Evolutionary conservation across 2,797 vertebrate species (phyloP).

Genomic region (Pantherophis vulpinus): DNA sequence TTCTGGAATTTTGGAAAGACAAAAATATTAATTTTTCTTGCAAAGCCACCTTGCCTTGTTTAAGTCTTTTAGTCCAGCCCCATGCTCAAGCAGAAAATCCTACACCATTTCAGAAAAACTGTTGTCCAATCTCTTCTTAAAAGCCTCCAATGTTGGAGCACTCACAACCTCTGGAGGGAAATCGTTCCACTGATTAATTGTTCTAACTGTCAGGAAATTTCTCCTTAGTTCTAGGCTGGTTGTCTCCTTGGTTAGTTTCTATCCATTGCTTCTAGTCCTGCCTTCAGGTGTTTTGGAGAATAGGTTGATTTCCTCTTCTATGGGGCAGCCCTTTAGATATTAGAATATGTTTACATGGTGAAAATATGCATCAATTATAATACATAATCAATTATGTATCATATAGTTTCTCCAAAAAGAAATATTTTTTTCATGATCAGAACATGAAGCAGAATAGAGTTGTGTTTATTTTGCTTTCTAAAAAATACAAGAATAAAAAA

Average conservation of each 20-base stretch:
- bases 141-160: too few species aligned
- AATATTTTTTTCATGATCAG: background rate
- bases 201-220: background rate
- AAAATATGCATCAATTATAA: conserved; percentile 12
- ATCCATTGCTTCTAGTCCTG: background rate
- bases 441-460: background rate
- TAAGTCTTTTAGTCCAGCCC: too few species aligned
- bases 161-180: too few species aligned
- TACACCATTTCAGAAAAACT: background rate
- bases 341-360: background rate
- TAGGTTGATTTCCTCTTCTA: background rate
- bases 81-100: too few species aligned
- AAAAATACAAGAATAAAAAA: background rate
- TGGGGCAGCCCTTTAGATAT: background rate
- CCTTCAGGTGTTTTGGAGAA: background rate
- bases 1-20: background rate
- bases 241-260: background rate
- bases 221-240: background rate
- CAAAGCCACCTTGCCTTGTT: background rate
- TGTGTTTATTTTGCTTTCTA: background rate
- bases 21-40: background rate
- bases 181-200: background rate
- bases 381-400: too few species aligned
- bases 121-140: background rate
- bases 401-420: background rate